Evolutionary conservation across 2,888 invertebrate genomes (phyloP).

Genomic region (Aspidiotus destructor): DNA sequence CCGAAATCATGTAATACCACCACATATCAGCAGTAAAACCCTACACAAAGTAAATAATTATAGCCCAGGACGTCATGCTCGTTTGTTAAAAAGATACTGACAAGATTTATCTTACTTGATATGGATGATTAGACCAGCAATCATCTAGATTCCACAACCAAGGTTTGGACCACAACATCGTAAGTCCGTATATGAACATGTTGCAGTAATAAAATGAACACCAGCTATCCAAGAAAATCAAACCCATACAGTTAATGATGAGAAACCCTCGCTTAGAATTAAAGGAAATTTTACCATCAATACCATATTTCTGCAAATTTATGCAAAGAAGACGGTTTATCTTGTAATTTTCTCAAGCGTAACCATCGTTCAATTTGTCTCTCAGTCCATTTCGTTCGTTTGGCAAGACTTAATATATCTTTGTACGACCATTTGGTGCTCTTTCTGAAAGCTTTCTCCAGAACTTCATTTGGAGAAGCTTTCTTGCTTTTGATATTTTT

Average conservation of each 20-base stretch:
- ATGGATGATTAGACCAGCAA: constrained; percentile 71
- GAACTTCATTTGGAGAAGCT: constrained; percentile 58
- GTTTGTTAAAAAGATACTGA: no score
- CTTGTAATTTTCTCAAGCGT: constrained; percentile 69
- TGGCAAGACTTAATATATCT: constrained; percentile 60
- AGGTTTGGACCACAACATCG: constrained; percentile 76
- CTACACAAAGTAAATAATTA: constrained; percentile 45
- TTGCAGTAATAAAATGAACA: constrained; percentile 72
- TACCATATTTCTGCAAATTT: constrained; percentile 83
- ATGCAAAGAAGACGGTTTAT: constrained; percentile 75
- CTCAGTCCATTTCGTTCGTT: constrained; percentile 72
- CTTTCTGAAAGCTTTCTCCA: constrained; percentile 66
- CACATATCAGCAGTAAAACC: constrained; percentile 70
- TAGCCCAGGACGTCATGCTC: neutral
- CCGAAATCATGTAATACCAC: constrained; percentile 96
- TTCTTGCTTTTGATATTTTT: constrained; percentile 67
- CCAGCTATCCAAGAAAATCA: constrained; percentile 52
- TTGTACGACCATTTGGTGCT: constrained; percentile 66
- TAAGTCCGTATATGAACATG: constrained; percentile 70
- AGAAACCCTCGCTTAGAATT: neutral
- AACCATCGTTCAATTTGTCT: constrained; percentile 88
- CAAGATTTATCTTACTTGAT: constrained; percentile 50
- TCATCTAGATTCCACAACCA: constrained; percentile 87
- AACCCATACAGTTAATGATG: neutral
- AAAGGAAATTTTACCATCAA: constrained; percentile 1